A percentile compares a stretch with the other conserved stretches of the same genome.
Evolutionary conservation across 1,140 invertebrate species (phyloP).

Genomic region (Halyomorpha halys): DNA sequence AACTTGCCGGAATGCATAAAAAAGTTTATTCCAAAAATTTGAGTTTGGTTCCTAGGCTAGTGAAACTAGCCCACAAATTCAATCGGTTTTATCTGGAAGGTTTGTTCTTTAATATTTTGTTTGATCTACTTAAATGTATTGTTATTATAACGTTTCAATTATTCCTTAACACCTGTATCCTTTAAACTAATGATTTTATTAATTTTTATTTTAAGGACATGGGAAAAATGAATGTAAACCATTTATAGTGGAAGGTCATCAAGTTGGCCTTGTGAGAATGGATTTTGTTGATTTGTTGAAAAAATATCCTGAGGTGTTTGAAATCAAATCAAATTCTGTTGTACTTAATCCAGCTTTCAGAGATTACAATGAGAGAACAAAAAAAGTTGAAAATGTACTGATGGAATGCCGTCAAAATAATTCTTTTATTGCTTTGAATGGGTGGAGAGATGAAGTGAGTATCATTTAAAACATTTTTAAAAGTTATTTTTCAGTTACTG

Average conservation of each 20-base stretch:
- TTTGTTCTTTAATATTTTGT: slow-evolving; percentile 37
- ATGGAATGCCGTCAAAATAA: slow-evolving; percentile 55
- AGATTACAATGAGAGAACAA: slow-evolving; percentile 68
- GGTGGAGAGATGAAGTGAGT: slow-evolving; percentile 80
- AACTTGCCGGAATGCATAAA: slow-evolving; percentile 4
- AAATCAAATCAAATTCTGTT: slow-evolving; percentile 48
- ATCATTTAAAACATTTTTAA: neutral
- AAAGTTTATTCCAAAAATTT: slow-evolving; percentile 10
- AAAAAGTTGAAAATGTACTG: slow-evolving; percentile 66
- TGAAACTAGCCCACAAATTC: slow-evolving; percentile 69
- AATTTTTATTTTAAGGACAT: slow-evolving; percentile 47
- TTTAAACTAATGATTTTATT: neutral
- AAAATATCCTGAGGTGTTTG: slow-evolving; percentile 66
- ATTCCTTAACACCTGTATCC: too few species aligned
- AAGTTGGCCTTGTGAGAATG: slow-evolving; percentile 74
- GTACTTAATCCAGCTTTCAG: slow-evolving; percentile 74
- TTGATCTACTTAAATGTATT: neutral
- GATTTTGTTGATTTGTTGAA: slow-evolving; percentile 69
- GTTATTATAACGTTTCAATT: neutral
- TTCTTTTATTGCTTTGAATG: slow-evolving; percentile 59
- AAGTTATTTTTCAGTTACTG: neutral
- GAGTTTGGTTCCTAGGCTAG: slow-evolving; percentile 30
- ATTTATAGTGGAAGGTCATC: slow-evolving; percentile 74
- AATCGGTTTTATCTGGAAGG: slow-evolving; percentile 78
- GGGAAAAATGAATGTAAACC: slow-evolving; percentile 65